Evolutionary conservation across 92 coral and sea anemone species (phyloP).

Genomic region (Galaxea fascicularis): DNA sequence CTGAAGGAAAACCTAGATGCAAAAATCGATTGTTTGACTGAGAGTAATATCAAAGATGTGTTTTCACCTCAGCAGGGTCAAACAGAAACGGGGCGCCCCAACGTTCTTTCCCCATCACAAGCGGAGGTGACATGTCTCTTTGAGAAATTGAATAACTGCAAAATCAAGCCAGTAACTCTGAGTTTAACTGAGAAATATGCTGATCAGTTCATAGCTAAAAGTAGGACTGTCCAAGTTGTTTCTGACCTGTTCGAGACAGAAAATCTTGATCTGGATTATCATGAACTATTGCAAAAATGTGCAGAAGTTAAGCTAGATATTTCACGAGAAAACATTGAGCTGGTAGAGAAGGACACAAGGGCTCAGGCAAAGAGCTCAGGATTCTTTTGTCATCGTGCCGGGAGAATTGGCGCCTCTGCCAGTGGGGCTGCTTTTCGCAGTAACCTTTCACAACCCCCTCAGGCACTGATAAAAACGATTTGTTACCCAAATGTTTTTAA

Average conservation of each 20-base stretch:
- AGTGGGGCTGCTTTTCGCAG: slow-evolving; percentile 63
- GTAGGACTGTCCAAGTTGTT: slow-evolving; percentile 34
- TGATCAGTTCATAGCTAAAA: slow-evolving; percentile 20
- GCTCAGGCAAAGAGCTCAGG: slow-evolving; percentile 53
- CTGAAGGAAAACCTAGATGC: too few relatives aligned
- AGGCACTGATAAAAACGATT: slow-evolving; percentile 55
- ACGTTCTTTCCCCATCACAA: too few relatives aligned
- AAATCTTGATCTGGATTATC: slow-evolving; percentile 31
- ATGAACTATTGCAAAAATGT: slow-evolving; percentile 36
- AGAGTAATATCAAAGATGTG: too few relatives aligned
- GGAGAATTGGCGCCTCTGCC: slow-evolving; percentile 46
- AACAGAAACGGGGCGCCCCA: too few relatives aligned
- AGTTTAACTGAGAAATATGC: slow-evolving; percentile 35
- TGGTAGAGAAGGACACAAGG: slow-evolving; percentile 29
- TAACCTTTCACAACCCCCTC: slow-evolving; percentile 60
- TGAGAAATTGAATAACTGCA: slow-evolving; percentile 25
- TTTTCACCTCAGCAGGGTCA: too few relatives aligned
- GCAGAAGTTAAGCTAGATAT: slow-evolving; percentile 32
- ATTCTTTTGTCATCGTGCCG: slow-evolving; percentile 64
- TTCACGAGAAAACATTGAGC: slow-evolving; percentile 26
- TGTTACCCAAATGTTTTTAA: slow-evolving; percentile 67
- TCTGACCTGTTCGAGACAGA: slow-evolving; percentile 25
- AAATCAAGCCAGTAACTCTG: slow-evolving; percentile 32
- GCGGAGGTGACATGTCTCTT: too few relatives aligned
- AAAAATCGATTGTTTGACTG: too few relatives aligned